Base-by-base conservation (phyloP, 2,113 vertebrate species). In the Rhipidura dahli region DNA sequence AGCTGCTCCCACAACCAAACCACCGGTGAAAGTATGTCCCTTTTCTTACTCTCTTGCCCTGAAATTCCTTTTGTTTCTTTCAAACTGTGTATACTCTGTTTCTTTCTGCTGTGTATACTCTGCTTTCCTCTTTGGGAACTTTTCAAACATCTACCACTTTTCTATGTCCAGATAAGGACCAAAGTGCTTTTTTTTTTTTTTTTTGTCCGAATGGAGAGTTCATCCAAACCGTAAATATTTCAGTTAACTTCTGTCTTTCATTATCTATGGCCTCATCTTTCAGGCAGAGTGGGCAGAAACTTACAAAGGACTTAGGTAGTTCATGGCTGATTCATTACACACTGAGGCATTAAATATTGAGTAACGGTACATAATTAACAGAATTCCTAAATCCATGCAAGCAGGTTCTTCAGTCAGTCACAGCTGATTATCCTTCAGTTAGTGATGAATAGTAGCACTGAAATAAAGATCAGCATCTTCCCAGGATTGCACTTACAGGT, bases 311-410 rank as follows among this genome's bases (percentile, higher is more conserved):
- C 51, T 93, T 76, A 63, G 23, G 65, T 85, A 87, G 82, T 83
- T 90, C 71, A 47, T 26, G 54, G 75, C 73, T 89, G 80, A 94
- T 94, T 95, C 89, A 75, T 94, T 92, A 75, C 44, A 89, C 3
- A 3, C 37, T 24, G 49, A 95, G 61, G 56, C 83, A 92, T 92
- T 92, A 95, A 95, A 95, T 94, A 89, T 84, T 90, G 51, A 93
- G 44, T 72, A 35, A 92, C 92, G 92, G 93, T 91, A 75, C 60
- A 79, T 92, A 91, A 90, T 97, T 91, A 96, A 91, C 50, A 91
- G 60, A 92, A 92, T 84, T 94, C 72, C 37, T 92, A 65, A 93
- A 96, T 45, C 84, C 73, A 76, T 37, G 80, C 53, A 66, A 37
- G 60, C 51, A 87, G 51, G 44, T 81, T 94, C 53, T 61, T 89